Percentiles rank a stretch among this genome's conserved stretches.
phyloP scores from a whole-genome alignment of 2,888 invertebrate species.

The Nomada flava region DNA sequence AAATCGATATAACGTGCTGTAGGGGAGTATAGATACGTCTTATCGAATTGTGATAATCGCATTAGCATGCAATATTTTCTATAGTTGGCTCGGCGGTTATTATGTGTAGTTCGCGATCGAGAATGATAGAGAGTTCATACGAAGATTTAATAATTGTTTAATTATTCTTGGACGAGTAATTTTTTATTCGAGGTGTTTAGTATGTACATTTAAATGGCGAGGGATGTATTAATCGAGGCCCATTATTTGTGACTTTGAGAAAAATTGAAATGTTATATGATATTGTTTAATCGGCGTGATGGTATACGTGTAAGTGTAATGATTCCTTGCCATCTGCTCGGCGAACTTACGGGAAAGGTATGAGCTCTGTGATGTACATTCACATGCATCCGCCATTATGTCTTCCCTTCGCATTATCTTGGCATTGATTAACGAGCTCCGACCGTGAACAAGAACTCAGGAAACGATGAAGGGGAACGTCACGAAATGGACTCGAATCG shows the following conservation, averaged over 20 bases:
- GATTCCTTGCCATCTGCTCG: slow-evolving; percentile 56
- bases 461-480: slow-evolving; percentile 43
- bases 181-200: too few species aligned
- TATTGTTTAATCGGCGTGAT: slow-evolving; percentile 11
- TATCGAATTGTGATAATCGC: slow-evolving; percentile 52
- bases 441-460: slow-evolving; percentile 58
- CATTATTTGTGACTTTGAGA: too few species aligned
- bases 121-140: too few species aligned
- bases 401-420: slow-evolving; percentile 65
- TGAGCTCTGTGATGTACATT: slow-evolving; percentile 57
- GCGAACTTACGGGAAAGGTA: slow-evolving; percentile 53
- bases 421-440: slow-evolving; percentile 64
- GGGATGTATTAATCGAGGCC: slow-evolving; percentile 5
- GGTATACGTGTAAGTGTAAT: slow-evolving; percentile 37
- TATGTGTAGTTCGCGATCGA: neutral
- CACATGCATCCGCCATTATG: slow-evolving; percentile 63
- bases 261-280: too few species aligned
- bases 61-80: slow-evolving; percentile 42
- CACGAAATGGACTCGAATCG: slow-evolving; percentile 61
- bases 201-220: neutral
- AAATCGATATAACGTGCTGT: slow-evolving; percentile 29
- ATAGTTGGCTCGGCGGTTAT: slow-evolving; percentile 9
- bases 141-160: slow-evolving; percentile 16
- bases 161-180: slow-evolving; percentile 16
- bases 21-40: neutral